Evolutionary conservation across 1,140 invertebrate species (phyloP).

Genomic region (Megalopta genalis): DNA sequence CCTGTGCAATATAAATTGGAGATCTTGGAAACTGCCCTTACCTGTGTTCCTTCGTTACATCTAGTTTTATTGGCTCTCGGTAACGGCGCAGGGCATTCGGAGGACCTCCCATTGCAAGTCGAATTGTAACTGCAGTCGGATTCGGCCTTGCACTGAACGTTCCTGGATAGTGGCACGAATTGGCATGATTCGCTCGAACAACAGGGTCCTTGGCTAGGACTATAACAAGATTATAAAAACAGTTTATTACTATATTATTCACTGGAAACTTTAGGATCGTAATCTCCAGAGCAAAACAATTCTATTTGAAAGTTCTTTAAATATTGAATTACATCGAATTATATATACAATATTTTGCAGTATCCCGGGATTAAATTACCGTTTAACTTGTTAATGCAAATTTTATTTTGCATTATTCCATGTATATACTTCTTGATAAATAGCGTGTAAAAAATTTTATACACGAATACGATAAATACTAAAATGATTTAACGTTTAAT

Average conservation of each 20-base stretch:
- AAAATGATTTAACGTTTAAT: too few species aligned
- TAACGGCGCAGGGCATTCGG: conserved; percentile 91
- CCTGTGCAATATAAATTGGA: not conserved
- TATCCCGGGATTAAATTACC: too few species aligned
- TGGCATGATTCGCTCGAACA: conserved; percentile 91
- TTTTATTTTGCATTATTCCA: too few species aligned
- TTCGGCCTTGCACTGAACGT: conserved; percentile 89
- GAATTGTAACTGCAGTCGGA: conserved; percentile 94
- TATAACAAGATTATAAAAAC: conserved; percentile 70
- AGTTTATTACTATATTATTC: not conserved
- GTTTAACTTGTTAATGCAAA: too few species aligned
- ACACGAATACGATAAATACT: too few species aligned
- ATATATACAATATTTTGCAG: too few species aligned
- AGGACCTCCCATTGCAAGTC: conserved; percentile 90
- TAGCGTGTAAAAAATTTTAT: too few species aligned
- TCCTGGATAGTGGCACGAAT: conserved; percentile 85
- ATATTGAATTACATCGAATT: too few species aligned
- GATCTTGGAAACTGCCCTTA: conserved; percentile 59
- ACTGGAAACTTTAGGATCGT: not conserved
- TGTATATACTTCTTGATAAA: too few species aligned
- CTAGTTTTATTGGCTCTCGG: conserved; percentile 90
- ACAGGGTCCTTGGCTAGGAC: conserved; percentile 98
- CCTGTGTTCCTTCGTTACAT: conserved; percentile 90
- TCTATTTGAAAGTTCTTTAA: too few species aligned
- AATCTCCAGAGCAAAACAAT: too few species aligned